Base-by-base conservation (phyloP, 30 jellyfish, hydroid and myxozoan species). In the Hydractinia symbiolongicarpus region DNA sequence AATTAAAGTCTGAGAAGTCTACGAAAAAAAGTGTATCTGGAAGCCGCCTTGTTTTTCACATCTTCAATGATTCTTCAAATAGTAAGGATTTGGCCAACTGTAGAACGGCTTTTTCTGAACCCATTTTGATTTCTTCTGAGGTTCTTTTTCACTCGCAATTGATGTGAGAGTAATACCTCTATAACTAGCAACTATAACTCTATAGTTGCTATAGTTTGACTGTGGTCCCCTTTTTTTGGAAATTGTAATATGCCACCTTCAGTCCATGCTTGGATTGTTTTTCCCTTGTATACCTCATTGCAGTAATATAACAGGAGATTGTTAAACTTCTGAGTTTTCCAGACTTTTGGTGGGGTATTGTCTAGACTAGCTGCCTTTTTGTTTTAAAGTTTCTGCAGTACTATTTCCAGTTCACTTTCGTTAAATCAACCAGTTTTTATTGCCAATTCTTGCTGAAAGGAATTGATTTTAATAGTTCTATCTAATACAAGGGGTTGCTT, bases 1-100 rank as follows among this genome's bases (percentile, higher is more conserved):
- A 83, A 55, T 83, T 83, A 52, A 83, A 83, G 9, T 83, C 75
- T 6, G 82, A 53, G 54, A 76, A 76, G 20, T 76, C 84, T 9
- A 76, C 14, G 81, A 76, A 76, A 6, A 53, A 6, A 9, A 76
- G 11, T 8, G 55, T 50, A 20, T 9, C 50, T 49, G 81, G 9
- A 5, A 76, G 50, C 15, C 55, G n/a, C 55, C 50, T 76, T 76
- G 49, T 9, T 50, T 54, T 76, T 76, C 5, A 21, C 81, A 5
- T 50, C 84, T 57, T 76, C 84, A 21, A 76, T 51, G 17, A 76
- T 6, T 51, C 84, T 51, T 11, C 81, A n/a, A 15, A 76, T 50
- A 11, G 84, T 76, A 15, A 76, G 84, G 20, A 76, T 76, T 55
- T 76, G n/a, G n/a, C n/a, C n/a, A n/a, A n/a, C n/a, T n/a, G n/a